phyloP scores from a whole-genome alignment of 2,888 invertebrate species.

The Polydrusus cervinus region DNA sequence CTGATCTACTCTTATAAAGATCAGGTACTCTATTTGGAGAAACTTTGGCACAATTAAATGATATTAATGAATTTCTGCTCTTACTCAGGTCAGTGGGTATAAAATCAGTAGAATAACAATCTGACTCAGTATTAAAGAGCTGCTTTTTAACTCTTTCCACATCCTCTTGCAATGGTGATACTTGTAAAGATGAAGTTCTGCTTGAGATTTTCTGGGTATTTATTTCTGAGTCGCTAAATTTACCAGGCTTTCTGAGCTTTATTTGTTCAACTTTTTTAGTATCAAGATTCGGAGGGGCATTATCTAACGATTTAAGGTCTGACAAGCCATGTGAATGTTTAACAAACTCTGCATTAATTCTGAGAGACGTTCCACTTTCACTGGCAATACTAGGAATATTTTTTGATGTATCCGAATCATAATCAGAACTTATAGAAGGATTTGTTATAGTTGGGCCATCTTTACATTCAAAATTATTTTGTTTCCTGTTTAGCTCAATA shows the following conservation, averaged over 20 bases:
- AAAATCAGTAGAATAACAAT: slow-evolving; percentile 31
- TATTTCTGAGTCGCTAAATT: not conserved
- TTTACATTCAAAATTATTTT: slow-evolving; percentile 1
- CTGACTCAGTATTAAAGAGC: slow-evolving; percentile 12
- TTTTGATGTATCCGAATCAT: slow-evolving; percentile 70
- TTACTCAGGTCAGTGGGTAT: slow-evolving; percentile 26
- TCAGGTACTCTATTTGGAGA: slow-evolving; percentile 34
- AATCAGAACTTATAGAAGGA: slow-evolving; percentile 54
- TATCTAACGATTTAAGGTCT: slow-evolving; percentile 21
- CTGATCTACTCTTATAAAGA: not conserved
- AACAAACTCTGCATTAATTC: slow-evolving; percentile 54
- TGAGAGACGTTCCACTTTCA: slow-evolving; percentile 62
- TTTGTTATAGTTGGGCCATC: slow-evolving; percentile 36
- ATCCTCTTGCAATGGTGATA: not conserved
- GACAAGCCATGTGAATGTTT: slow-evolving; percentile 19
- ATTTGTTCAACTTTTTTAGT: slow-evolving; percentile 24
- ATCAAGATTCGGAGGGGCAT: slow-evolving; percentile 34
- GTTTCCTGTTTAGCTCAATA: slow-evolving; percentile 57
- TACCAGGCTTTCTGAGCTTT: not conserved
- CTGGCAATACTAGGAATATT: slow-evolving; percentile 70
- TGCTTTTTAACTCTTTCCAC: slow-evolving; percentile 24
- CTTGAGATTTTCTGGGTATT: not conserved
- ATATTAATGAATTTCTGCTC: slow-evolving; percentile 32
- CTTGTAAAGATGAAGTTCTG: not conserved
- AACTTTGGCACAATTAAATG: slow-evolving; percentile 37